Evolutionary conservation across 2,888 invertebrate genomes (phyloP).

Genomic region (Pedicia rivosa): DNA sequence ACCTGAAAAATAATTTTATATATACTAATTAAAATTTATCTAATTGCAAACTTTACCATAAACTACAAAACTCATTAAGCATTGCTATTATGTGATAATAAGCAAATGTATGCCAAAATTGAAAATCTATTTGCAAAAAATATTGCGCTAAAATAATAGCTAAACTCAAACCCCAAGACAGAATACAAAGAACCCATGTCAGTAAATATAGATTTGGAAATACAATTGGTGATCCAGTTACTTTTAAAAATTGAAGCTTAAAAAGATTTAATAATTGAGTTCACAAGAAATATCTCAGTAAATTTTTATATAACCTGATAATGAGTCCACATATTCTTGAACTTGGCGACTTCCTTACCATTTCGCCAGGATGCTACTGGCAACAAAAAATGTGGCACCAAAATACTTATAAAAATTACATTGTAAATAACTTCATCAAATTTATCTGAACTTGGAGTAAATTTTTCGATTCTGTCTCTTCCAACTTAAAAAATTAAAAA

Average conservation of each 20-base stretch:
- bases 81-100: conserved; percentile 60
- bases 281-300: conserved; percentile 35
- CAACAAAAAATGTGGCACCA: conserved; percentile 52
- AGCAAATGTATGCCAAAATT: conserved; percentile 54
- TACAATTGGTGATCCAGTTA: conserved; percentile 45
- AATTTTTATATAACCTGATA: conserved; percentile 40
- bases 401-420: conserved; percentile 52
- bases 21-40: background rate
- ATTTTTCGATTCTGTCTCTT: conserved; percentile 36
- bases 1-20: conserved; percentile 27
- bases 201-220: conserved; percentile 45
- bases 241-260: conserved; percentile 37
- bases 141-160: conserved; percentile 50
- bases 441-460: conserved; percentile 41
- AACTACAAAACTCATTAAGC: conserved; percentile 52
- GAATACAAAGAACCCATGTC: conserved; percentile 46
- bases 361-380: conserved; percentile 56
- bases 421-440: conserved; percentile 63
- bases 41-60: conserved; percentile 37
- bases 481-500: conserved; percentile 24
- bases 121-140: conserved; percentile 53
- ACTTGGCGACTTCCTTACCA: conserved; percentile 51
- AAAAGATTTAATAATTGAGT: conserved; percentile 5
- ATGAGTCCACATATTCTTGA: conserved; percentile 65
- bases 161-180: conserved; percentile 49